A percentile compares a stretch with the other conserved stretches of the same genome.
These are phyloP conservation scores for Trachelus iudaicus DNA, from an alignment of 2,888 invertebrate species.

Conservation along the genomic window DNA sequence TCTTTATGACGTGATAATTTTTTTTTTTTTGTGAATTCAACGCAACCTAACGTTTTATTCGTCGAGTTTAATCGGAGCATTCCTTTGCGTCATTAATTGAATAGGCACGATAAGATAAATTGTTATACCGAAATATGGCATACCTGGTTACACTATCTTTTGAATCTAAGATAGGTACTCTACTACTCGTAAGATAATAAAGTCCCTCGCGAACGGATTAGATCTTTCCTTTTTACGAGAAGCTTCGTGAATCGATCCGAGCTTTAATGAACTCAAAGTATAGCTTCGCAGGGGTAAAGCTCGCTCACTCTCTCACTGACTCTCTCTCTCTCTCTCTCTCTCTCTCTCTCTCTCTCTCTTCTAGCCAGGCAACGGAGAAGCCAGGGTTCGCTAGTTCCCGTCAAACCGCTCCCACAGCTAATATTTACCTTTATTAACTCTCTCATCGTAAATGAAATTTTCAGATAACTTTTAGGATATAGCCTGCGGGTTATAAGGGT, in stretches of 20 bases:
- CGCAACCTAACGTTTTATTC: not conserved
- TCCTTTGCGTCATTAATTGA: not conserved
- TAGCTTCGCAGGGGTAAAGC: slow-evolving; percentile 36
- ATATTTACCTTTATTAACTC: slow-evolving; percentile 66
- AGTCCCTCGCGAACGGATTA: slow-evolving; percentile 38
- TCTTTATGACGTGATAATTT: no score
- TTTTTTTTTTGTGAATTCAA: no score
- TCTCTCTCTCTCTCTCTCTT: slow-evolving; percentile 9
- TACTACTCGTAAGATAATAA: slow-evolving; percentile 27
- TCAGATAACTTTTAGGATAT: slow-evolving; percentile 64
- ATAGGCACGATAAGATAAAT: not conserved
- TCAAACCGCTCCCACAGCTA: slow-evolving; percentile 61
- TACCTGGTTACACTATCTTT: not conserved
- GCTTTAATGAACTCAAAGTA: slow-evolving; percentile 60
- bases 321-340: slow-evolving; percentile 12
- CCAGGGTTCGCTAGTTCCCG: slow-evolving; percentile 50
- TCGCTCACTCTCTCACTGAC: slow-evolving; percentile 5
- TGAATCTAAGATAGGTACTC: not conserved
- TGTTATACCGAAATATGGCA: not conserved
- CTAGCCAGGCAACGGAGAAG: slow-evolving; percentile 40
- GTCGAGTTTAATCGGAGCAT: not conserved
- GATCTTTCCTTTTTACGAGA: slow-evolving; percentile 49
- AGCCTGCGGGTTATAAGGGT: slow-evolving; percentile 59
- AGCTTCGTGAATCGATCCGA: slow-evolving; percentile 49
- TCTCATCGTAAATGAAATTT: slow-evolving; percentile 65